Evolutionary conservation across 37 sponge, comb jelly and placozoan species (phyloP), one percentile per base, ranked within the genome.

Genomic region (Crambe crambe): DNA sequence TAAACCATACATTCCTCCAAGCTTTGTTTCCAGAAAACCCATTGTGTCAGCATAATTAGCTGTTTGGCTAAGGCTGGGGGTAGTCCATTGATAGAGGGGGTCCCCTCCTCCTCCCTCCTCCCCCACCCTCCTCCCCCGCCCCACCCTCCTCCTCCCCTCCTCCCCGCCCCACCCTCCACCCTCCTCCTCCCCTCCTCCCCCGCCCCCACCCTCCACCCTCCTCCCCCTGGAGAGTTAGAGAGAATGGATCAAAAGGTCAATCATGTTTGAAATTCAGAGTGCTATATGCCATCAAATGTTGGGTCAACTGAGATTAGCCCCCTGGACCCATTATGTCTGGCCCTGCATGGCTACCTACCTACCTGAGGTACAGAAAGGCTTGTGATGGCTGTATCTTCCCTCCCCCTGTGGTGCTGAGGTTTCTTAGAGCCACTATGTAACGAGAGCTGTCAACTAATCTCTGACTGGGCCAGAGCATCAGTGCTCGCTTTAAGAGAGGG

Each of bases 381-480:
- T 22, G 21, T 1, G 93, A 92, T 29, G 89, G 79, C 39, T 68
- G 31, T 2, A 92, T 47, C 17, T 43, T 57, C 37, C 34, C 26
- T 17, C 75, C 79, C 30, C n/a, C 5, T 8, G 44, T 78, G 25
- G 58, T 74, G 17, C 21, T 29, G 64, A 92, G 70, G 70, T 65
- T 37, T 63, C 88, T 67, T 23, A 92, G 41, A 4, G 85, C 92
- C 58, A 92, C 84, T 21, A 92, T 83, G 30, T 92, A 92, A 3
- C 69, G 84, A 17, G 70, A 40, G 54, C 72, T 76, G 29, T 79
- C 77, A 41, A 76, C 21, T 43, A 92, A 72, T 2, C 85, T 54
- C 23, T 71, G 40, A 37, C 61, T 74, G 3, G 92, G 92, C 92
- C 92, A 92, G 23, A 92, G 63, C 85, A 84, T 92, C 30, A 92